Percentiles rank a stretch among this genome's conserved stretches.
phyloP scores from a whole-genome alignment of 2,888 invertebrate species.

The Trimorus sp. region DNA sequence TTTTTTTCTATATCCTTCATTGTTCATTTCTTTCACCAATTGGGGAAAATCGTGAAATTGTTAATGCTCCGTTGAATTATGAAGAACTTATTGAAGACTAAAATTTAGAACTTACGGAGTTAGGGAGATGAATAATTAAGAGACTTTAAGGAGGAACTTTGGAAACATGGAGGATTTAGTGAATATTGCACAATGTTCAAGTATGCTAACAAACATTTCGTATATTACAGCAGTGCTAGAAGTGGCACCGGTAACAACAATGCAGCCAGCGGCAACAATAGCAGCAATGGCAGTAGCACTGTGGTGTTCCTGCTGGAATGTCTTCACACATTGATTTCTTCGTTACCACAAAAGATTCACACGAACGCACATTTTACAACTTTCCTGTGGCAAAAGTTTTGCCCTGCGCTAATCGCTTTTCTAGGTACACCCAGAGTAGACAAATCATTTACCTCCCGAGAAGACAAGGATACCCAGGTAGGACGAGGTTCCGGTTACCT shows the following conservation, averaged over 20 bases:
- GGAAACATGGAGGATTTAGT: too few relatives aligned
- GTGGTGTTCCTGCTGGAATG: slow-evolving; percentile 93
- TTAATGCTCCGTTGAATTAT: too few relatives aligned
- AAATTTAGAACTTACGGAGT: too few relatives aligned
- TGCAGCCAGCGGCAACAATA: slow-evolving; percentile 28
- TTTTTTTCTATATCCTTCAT: neutral
- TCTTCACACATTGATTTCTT: slow-evolving; percentile 91
- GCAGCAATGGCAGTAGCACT: slow-evolving; percentile 79
- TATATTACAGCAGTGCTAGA: slow-evolving; percentile 74
- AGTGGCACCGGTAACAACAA: slow-evolving; percentile 81
- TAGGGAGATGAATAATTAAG: too few relatives aligned
- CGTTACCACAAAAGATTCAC: slow-evolving; percentile 91
- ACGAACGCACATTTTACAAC: slow-evolving; percentile 93
- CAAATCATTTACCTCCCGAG: slow-evolving; percentile 89
- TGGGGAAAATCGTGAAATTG: neutral
- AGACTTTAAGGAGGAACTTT: too few relatives aligned
- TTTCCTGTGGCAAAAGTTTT: slow-evolving; percentile 96
- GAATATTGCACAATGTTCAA: too few relatives aligned
- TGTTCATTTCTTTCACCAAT: neutral
- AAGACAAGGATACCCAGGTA: slow-evolving; percentile 81
- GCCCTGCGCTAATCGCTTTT: slow-evolving; percentile 93
- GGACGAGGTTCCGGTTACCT: slow-evolving; percentile 88
- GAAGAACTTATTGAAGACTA: too few relatives aligned
- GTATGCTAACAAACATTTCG: too few relatives aligned
- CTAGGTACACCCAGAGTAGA: slow-evolving; percentile 94